Conservation (phyloP, 53 echinoderm and acorn worm species). For the Crossaster papposus region DNA sequence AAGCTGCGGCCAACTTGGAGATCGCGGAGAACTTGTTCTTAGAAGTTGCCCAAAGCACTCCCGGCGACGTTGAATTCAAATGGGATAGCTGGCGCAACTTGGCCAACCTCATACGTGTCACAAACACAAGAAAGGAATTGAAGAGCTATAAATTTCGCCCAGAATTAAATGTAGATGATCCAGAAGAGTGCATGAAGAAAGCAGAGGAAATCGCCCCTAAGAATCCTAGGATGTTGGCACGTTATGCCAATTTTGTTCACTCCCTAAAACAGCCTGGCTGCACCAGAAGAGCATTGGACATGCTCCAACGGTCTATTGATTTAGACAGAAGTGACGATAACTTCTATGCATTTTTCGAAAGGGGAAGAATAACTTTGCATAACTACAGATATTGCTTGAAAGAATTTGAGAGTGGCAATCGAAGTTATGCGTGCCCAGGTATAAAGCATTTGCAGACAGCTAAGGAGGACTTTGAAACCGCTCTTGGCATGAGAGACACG, state of each 20-base stretch:
- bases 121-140: background rate
- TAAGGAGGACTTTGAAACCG: background rate
- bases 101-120: conserved; percentile 5
- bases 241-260: conserved; percentile 40
- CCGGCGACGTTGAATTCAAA: conserved; percentile 15
- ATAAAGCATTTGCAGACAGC: background rate
- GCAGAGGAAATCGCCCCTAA: conserved; percentile 14
- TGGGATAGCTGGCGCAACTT: conserved; percentile 49
- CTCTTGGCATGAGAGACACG: background rate
- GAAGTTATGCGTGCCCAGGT: background rate
- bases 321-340: background rate
- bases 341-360: conserved; percentile 11
- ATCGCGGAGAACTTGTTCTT: background rate
- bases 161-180: background rate
- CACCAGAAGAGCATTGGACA: background rate
- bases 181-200: conserved; percentile 16
- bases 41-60: conserved; percentile 14
- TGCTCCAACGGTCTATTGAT: background rate
- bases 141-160: background rate
- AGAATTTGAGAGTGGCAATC: background rate
- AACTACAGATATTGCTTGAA: background rate
- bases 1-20: background rate
- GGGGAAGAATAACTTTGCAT: conserved; percentile 12
- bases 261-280: background rate
- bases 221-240: conserved; percentile 13